Evolutionary conservation across 2,888 invertebrate genomes (phyloP).

Genomic region (Torymus auratus): DNA sequence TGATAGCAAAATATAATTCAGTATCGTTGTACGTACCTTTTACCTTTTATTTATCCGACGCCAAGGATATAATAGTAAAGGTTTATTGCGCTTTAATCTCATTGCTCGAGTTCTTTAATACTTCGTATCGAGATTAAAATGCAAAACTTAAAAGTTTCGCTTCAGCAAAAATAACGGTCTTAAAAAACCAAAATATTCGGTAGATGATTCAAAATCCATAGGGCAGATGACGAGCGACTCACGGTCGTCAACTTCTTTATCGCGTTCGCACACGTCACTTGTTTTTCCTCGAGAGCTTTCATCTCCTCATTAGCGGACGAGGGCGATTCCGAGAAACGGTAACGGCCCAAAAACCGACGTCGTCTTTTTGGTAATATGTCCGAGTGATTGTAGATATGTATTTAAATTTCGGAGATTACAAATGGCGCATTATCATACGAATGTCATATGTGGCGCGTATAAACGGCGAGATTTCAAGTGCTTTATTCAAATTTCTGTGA

Average conservation of each 20-base stretch:
- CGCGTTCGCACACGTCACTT: constrained; percentile 8
- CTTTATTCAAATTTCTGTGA: constrained; percentile 20
- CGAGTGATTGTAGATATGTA: no score
- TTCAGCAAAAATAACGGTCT: constrained; percentile 48
- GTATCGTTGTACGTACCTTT: neutral
- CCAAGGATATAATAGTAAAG: constrained; percentile 48
- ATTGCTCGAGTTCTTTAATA: constrained; percentile 40
- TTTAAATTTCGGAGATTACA: neutral
- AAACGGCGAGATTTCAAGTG: neutral
- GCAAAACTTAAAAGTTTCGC: neutral
- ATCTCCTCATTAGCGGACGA: neutral
- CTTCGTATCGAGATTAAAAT: constrained; percentile 36
- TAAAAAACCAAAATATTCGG: constrained; percentile 17
- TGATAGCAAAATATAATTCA: constrained; percentile 44
- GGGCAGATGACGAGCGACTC: neutral
- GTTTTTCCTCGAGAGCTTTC: constrained; percentile 1
- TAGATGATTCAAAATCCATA: constrained; percentile 39
- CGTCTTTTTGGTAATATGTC: neutral
- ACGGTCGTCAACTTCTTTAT: constrained; percentile 25
- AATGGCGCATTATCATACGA: constrained; percentile 8
- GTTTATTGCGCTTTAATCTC: constrained; percentile 18
- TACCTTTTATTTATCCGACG: constrained; percentile 31
- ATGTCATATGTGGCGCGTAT: constrained; percentile 5
- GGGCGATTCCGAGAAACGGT: constrained; percentile 12
- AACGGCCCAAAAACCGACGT: neutral